phyloP scores from a whole-genome alignment of 2,888 invertebrate species.

The Philereme vetulata region DNA sequence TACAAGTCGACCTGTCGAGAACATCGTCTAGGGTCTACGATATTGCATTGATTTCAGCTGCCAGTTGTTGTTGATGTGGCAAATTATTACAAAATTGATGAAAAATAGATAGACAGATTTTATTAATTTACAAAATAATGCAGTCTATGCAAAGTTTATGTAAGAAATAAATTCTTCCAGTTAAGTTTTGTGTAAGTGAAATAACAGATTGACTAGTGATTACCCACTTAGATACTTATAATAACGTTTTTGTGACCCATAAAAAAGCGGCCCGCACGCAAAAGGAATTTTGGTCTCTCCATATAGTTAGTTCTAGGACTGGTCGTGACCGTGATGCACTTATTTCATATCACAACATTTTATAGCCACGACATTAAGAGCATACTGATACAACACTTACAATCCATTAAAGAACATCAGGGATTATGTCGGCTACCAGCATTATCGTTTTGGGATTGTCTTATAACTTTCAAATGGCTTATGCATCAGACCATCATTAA shows the following conservation, averaged over 20 bases:
- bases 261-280: constrained; percentile 21
- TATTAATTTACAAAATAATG: too few species aligned
- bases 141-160: too few species aligned
- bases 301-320: constrained; percentile 29
- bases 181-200: too few species aligned
- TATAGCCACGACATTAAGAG: constrained; percentile 68
- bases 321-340: constrained; percentile 42
- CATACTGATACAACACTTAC: constrained; percentile 57
- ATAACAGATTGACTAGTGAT: too few species aligned
- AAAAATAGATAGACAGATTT: too few species aligned
- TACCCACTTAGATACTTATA: not conserved
- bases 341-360: constrained; percentile 51
- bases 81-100: not conserved
- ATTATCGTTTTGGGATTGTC: constrained; percentile 61
- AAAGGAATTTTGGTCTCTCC: constrained; percentile 17
- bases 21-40: not conserved
- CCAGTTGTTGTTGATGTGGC: not conserved
- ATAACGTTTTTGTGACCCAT: constrained; percentile 10
- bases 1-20: not conserved
- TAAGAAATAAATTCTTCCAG: too few species aligned
- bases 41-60: constrained; percentile 1
- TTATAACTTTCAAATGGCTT: constrained; percentile 59
- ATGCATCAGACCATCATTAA: constrained; percentile 48
- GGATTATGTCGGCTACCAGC: constrained; percentile 62
- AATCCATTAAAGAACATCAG: constrained; percentile 72